Conservation (phyloP, 2,797 vertebrate genomes). For the Phoeniculus purpureus region DNA sequence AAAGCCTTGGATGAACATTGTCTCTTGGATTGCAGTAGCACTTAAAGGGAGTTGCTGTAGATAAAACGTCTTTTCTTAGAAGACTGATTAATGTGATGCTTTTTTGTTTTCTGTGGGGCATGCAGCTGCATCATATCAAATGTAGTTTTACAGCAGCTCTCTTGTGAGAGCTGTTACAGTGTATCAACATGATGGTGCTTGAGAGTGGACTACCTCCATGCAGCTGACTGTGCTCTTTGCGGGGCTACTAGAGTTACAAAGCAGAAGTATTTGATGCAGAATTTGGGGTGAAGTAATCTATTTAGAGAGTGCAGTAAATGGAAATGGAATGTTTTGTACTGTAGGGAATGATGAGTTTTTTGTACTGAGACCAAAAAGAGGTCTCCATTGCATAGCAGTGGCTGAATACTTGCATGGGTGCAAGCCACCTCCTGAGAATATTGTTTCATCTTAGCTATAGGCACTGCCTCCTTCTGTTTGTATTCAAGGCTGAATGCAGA, state of each 20-base stretch:
- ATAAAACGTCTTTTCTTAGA: not conserved
- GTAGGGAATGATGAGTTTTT: not conserved
- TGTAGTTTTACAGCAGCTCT: not conserved
- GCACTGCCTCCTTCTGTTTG: not conserved
- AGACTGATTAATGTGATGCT: not conserved
- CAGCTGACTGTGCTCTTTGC: not conserved
- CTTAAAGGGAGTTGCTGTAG: not conserved
- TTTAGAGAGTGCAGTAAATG: not conserved
- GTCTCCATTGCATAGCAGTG: not conserved
- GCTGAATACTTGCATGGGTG: rapidly evolving
- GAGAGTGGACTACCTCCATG: not conserved
- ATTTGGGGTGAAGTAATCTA: not conserved
- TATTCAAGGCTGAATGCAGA: not conserved
- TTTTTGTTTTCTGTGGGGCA: not conserved
- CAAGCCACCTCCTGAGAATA: not conserved
- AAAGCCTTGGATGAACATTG: not conserved
- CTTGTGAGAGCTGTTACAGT: too few relatives aligned
- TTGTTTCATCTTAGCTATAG: not conserved
- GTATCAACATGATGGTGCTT: rapidly evolving
- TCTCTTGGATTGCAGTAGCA: not conserved
- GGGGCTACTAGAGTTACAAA: not conserved
- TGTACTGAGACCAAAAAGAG: not conserved
- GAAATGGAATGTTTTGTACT: not conserved
- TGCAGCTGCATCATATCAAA: not conserved
- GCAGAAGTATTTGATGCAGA: not conserved